Conservation (phyloP, 2,797 vertebrate genomes). For the Oryzias sinensis region DNA sequence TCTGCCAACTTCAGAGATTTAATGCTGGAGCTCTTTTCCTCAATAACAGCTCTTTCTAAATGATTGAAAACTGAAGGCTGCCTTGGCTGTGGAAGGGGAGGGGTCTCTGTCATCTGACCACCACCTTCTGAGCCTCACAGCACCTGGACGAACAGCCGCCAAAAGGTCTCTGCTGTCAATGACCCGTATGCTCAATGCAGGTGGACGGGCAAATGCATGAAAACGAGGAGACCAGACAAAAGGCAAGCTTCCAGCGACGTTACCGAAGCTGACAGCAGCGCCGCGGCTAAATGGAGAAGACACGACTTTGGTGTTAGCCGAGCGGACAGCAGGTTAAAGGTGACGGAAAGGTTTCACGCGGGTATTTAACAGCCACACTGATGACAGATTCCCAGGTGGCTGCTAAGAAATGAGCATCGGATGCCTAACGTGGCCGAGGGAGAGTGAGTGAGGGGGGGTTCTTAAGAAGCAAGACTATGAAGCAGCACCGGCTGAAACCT, state of each 20-base stretch:
- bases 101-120: conserved; percentile 18
- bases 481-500: conserved; percentile 24
- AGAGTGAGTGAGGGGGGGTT: conserved; percentile 1
- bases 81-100: conserved; percentile 18
- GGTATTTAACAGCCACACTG: conserved; percentile 60
- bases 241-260: conserved; percentile 36
- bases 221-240: conserved; percentile 35
- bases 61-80: conserved; percentile 21
- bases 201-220: conserved; percentile 38
- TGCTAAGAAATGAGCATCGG: conserved; percentile 38
- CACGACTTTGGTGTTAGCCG: conserved; percentile 34
- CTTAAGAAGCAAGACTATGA: conserved; percentile 41
- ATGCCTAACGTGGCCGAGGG: conserved; percentile 17
- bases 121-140: conserved; percentile 36
- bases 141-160: conserved; percentile 29
- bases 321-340: conserved; percentile 67
- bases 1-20: conserved; percentile 35
- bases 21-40: conserved; percentile 23
- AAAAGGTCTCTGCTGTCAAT: conserved; percentile 61
- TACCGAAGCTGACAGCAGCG: conserved; percentile 36
- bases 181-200: conserved; percentile 24
- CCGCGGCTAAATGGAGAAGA: conserved; percentile 51
- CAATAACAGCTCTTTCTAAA: conserved; percentile 17
- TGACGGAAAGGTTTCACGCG: conserved; percentile 45
- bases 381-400: conserved; percentile 59